These are phyloP conservation scores for Rana temporaria DNA, from an alignment of 2,113 vertebrate species.

Conservation along the genomic window DNA sequence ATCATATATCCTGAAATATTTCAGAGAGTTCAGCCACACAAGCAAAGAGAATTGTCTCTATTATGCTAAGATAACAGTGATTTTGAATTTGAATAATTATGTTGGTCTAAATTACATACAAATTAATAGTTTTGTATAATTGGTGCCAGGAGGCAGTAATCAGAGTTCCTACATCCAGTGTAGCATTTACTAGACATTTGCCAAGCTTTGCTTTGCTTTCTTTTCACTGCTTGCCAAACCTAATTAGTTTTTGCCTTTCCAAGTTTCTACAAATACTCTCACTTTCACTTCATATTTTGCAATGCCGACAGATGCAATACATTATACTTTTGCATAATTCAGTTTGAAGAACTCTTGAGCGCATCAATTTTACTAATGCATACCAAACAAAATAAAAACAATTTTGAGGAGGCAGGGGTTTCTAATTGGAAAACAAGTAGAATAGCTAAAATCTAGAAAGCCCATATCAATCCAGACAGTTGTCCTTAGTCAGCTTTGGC, in stretches of 20 bases:
- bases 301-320: constrained; percentile 58
- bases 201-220: constrained; percentile 27
- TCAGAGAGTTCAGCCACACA: constrained; percentile 55
- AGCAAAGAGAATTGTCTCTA: constrained; percentile 59
- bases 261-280: constrained; percentile 61
- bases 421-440: constrained; percentile 64
- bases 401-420: constrained; percentile 59
- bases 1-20: constrained; percentile 52
- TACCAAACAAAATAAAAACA: constrained; percentile 62
- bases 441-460: constrained; percentile 62
- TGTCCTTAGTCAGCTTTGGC: constrained; percentile 71
- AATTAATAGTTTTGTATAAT: constrained; percentile 62
- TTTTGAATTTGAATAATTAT: constrained; percentile 62
- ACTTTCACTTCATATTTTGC: constrained; percentile 53
- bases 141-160: constrained; percentile 58
- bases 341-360: constrained; percentile 66
- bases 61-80: constrained; percentile 60
- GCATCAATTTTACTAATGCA: constrained; percentile 74
- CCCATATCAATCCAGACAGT: constrained; percentile 57
- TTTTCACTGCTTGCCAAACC: constrained; percentile 58
- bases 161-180: constrained; percentile 58
- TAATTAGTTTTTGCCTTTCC: constrained; percentile 60
- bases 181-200: constrained; percentile 52
- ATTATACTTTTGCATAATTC: constrained; percentile 65
- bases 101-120: constrained; percentile 63